Evolutionary conservation across 2,797 vertebrate genomes (phyloP), one percentile per base, ranked within the genome.

Genomic region (Limnodromus scolopaceus): DNA sequence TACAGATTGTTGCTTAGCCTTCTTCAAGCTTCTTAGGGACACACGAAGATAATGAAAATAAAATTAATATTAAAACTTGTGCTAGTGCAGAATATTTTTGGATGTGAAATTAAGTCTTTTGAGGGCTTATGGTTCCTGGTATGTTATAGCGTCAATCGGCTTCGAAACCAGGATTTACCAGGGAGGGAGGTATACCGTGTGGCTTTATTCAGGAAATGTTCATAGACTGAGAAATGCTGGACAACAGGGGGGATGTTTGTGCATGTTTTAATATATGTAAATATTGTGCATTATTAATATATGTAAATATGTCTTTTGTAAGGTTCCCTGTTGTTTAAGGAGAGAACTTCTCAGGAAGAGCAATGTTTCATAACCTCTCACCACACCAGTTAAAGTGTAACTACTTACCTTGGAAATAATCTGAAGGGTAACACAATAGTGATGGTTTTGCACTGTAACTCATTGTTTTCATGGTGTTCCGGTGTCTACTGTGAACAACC

Each of bases 141-240:
- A 39, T 32, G 36, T 23, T 63, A 19, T 10, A 32, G n/a, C 22
- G 19, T 74, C 0, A 0, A 27, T 48, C 13, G 13, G 32, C n/a
- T 78, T 78, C 1, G 1, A 69, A 86, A 34, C 45, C 4, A 53
- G 28, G 23, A 28, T 41, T 8, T 53, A 19, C 22, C 10, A 43
- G 28, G 28, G 41, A 74, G 24, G 22, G 19, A 79, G 15, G 15
- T 28, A 34, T 41, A 4, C 25, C 8, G 38, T 78, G 23, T 64
- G 68, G 15, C 17, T 91, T 65, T 79, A 34, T 64, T 28, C 10
- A 54, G 51, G 34, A 69, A 34, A 20, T 15, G 13, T 22, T 64
- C 16, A 13, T 36, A 39, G 17, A 7, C 69, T 32, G 28, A 58
- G 38, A 70, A 43, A 65, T 30, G 58, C 7, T 54, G 79, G 39